Conservation (phyloP, 2,797 vertebrate genomes). For the Phoebastria nigripes region DNA sequence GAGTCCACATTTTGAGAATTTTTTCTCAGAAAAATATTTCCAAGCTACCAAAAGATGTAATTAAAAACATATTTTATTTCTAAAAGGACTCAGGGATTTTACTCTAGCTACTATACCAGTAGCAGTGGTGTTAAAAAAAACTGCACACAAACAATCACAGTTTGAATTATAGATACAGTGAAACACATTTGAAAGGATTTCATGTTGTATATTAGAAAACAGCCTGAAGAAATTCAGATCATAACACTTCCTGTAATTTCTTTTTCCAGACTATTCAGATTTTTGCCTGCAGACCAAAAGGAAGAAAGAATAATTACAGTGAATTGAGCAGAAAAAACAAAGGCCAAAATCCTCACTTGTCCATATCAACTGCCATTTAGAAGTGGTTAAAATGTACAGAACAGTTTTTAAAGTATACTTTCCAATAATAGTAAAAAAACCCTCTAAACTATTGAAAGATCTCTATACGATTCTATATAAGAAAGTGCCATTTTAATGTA, state of each 20-base stretch:
- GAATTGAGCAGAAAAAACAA: not conserved
- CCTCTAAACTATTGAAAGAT: not conserved
- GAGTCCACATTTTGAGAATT: not conserved
- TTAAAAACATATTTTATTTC: not conserved
- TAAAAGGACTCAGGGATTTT: not conserved
- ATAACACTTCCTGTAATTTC: not conserved
- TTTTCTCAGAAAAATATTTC: not conserved
- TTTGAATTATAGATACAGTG: not conserved
- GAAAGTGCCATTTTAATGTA: not conserved
- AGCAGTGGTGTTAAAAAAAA: not conserved
- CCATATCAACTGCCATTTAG: not conserved
- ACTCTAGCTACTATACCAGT: not conserved
- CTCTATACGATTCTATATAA: not conserved
- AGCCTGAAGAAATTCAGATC: not conserved
- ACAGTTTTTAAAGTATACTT: not conserved
- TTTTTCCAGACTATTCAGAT: not conserved
- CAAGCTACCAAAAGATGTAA: not conserved
- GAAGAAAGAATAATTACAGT: not conserved
- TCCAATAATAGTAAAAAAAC: not conserved
- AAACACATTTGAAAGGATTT: not conserved
- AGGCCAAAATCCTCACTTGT: not conserved
- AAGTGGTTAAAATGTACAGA: not conserved
- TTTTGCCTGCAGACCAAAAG: not conserved
- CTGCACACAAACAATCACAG: not conserved
- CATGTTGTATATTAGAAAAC: not conserved